A percentile compares a stretch with the other conserved stretches of the same genome.
These are phyloP conservation scores for Chymomyza fuscimana DNA, from an alignment of 2,888 invertebrate species.

Conservation along the genomic window DNA sequence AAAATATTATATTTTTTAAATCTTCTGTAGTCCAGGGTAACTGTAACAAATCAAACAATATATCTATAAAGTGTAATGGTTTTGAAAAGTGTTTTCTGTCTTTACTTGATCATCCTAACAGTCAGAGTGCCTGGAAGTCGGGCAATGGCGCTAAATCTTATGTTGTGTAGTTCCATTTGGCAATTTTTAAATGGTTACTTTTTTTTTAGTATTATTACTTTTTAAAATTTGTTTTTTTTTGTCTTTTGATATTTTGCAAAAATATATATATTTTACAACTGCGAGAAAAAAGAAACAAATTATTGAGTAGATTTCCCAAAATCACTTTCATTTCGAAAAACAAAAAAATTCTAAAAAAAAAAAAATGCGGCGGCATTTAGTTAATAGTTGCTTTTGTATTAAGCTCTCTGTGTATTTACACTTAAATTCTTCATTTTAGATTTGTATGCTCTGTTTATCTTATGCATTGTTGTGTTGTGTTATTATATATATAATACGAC, in stretches of 20 bases:
- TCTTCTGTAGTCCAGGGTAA: not conserved
- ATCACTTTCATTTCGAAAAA: too few species aligned
- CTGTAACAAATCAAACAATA: not conserved
- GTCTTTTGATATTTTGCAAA: not conserved
- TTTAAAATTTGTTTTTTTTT: constrained; percentile 21
- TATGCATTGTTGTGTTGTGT: constrained; percentile 1
- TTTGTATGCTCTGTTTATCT: constrained; percentile 19
- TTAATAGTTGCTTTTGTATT: not conserved
- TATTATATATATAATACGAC: constrained; percentile 9
- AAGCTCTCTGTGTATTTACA: constrained; percentile 16
- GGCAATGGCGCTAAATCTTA: too few species aligned
- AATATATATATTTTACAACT: too few species aligned
- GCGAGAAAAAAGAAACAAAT: not conserved
- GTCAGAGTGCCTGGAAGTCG: too few species aligned
- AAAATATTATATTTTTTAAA: not conserved
- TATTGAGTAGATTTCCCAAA: not conserved
- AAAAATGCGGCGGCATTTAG: not conserved
- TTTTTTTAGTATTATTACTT: not conserved
- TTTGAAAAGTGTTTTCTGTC: constrained; percentile 17
- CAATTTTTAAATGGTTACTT: too few species aligned
- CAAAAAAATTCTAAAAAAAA: not conserved
- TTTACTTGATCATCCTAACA: too few species aligned
- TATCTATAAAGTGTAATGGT: constrained; percentile 15
- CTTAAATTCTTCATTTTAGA: not conserved
- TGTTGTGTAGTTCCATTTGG: too few species aligned